Evolutionary conservation across 1,140 invertebrate species (phyloP).

Genomic region (Penaeus chinensis): DNA sequence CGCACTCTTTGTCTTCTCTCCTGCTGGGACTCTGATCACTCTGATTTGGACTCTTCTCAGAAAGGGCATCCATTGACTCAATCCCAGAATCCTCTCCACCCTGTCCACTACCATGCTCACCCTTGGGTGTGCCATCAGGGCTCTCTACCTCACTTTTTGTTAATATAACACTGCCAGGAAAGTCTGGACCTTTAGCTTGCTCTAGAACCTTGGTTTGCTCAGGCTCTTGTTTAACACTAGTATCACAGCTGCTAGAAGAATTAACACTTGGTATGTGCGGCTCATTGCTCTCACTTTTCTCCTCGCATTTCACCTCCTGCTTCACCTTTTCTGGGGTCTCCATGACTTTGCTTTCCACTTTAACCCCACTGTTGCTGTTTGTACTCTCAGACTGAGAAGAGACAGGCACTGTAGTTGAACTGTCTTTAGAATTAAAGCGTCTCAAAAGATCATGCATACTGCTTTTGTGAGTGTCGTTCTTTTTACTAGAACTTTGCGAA

Average conservation of each 20-base stretch:
- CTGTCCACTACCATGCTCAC: slow-evolving; percentile 66
- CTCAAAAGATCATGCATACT: slow-evolving; percentile 57
- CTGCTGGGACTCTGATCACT: slow-evolving; percentile 69
- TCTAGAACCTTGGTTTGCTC: slow-evolving; percentile 54
- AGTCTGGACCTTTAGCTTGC: slow-evolving; percentile 49
- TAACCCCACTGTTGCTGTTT: slow-evolving; percentile 60
- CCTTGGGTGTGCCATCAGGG: slow-evolving; percentile 65
- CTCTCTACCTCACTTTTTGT: slow-evolving; percentile 64
- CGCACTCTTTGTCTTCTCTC: slow-evolving; percentile 63
- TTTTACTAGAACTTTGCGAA: slow-evolving; percentile 61
- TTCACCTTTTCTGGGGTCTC: slow-evolving; percentile 55
- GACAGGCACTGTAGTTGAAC: slow-evolving; percentile 63
- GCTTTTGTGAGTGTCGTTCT: slow-evolving; percentile 52
- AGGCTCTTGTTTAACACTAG: slow-evolving; percentile 61
- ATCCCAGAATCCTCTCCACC: slow-evolving; percentile 89
- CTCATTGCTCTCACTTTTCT: slow-evolving; percentile 51
- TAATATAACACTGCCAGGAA: slow-evolving; percentile 65
- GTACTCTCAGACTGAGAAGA: slow-evolving; percentile 64
- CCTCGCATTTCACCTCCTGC: slow-evolving; percentile 59
- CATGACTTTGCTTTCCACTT: slow-evolving; percentile 54
- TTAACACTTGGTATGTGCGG: slow-evolving; percentile 52
- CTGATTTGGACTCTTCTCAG: slow-evolving; percentile 91
- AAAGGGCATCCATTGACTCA: slow-evolving; percentile 91
- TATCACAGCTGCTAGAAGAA: slow-evolving; percentile 64
- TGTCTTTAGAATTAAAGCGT: slow-evolving; percentile 61